phyloP scores from a whole-genome alignment of 2,888 invertebrate genomes.

The Baronia brevicornis region DNA sequence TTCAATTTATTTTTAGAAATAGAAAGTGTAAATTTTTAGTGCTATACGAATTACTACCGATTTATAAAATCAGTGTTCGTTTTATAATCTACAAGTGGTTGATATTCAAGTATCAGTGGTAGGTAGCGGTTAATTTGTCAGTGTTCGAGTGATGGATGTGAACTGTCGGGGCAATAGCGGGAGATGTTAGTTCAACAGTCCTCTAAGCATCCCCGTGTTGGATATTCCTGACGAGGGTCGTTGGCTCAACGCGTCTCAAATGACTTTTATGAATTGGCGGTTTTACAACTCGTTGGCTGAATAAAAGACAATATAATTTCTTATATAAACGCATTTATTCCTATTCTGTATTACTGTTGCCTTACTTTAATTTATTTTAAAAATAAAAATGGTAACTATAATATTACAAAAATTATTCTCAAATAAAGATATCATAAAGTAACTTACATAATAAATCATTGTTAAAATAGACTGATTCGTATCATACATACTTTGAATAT shows the following conservation, averaged over 20 bases:
- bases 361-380: no score
- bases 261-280: conserved; percentile 13
- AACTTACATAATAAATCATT: no score
- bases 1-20: no score
- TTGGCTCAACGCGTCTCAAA: conserved; percentile 44
- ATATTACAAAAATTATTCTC: no score
- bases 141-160: conserved; percentile 31
- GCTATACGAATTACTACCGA: not conserved
- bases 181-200: conserved; percentile 15
- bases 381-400: no score
- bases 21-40: not conserved
- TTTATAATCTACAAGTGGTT: conserved; percentile 48
- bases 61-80: not conserved
- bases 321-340: no score
- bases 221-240: conserved; percentile 41
- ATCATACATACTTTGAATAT: no score
- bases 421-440: no score
- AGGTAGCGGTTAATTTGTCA: conserved; percentile 54
- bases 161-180: conserved; percentile 18
- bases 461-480: no score
- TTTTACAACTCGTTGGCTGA: no score
- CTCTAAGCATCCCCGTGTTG: conserved; percentile 16
- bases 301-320: no score
- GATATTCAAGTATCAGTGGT: conserved; percentile 54
- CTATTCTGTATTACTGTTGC: no score